Base-by-base conservation (phyloP, 2,113 vertebrate genomes). In the Brachypteracias leptosomus region DNA sequence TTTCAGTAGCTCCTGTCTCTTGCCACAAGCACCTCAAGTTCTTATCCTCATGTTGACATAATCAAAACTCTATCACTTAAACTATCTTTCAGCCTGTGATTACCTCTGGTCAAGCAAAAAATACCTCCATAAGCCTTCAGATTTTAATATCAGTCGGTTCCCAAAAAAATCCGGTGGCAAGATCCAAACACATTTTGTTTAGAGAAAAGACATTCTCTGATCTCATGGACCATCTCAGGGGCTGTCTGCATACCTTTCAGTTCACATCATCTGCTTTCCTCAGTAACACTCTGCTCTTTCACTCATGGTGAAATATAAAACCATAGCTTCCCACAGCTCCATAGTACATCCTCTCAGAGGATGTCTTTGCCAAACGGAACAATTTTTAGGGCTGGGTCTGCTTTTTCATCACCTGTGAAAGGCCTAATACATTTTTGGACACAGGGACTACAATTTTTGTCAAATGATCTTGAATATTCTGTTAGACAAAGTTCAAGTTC, bases 241-340 rank as follows among this genome's bases (percentile, higher is more conserved):
- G 90, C 88, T 88, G 78, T 77, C 86, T 95, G 83, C 92, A 89
- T 89, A 7, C 26, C 65, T 87, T 72, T 57, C 42, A 13, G 52
- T n/a, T 74, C 83, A 55, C 89, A 84, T 95, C 83, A 92, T 90
- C 75, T 90, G 68, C 85, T 88, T 49, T 54, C 58, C 68, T 83
- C 75, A 42, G 28, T 42, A 28, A 79, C 31, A 15, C 42, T 77
- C 76, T 67, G 42, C 85, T 94, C 55, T 52, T 42, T n/a, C 49
- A 57, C 84, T 76, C 33, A 5, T 35, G 38, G 63, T 81, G 86
- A 92, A 92, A 92, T 40, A 31, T 7, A 90, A 88, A 94, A 24
- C 92, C 61, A 9, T 10, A 35, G 26, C 55, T 86, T 93, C 90
- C 67, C 87, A 52, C 42, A 52, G 36, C 63, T 71, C 75, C 83